phyloP scores from a whole-genome alignment of 2,888 invertebrate species.

The Cremastobaeus sp. region DNA sequence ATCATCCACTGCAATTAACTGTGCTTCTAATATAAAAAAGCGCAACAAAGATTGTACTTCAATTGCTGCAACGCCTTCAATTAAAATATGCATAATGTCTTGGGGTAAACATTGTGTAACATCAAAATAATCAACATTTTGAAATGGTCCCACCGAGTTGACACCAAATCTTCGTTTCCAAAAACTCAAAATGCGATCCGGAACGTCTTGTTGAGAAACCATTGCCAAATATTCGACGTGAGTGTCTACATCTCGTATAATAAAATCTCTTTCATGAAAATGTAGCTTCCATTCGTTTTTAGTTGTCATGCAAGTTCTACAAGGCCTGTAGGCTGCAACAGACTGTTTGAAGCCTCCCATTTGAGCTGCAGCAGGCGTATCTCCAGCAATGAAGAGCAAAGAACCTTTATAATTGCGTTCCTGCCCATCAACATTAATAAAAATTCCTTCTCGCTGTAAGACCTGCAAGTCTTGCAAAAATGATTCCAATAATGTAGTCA shows the following conservation, averaged over 20 bases:
- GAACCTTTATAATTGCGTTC: constrained; percentile 52
- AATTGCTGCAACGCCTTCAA: not conserved
- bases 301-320: constrained; percentile 48
- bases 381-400: constrained; percentile 55
- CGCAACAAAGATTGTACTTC: not conserved
- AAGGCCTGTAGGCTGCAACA: constrained; percentile 56
- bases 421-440: constrained; percentile 12
- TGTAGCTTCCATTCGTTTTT: constrained; percentile 4
- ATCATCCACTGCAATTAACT: constrained; percentile 47
- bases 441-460: constrained; percentile 46
- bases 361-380: constrained; percentile 58
- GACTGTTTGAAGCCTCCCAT: constrained; percentile 61
- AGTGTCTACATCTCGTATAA: not conserved
- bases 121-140: constrained; percentile 10
- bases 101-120: too few relatives aligned
- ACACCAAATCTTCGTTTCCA: constrained; percentile 33
- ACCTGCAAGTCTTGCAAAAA: constrained; percentile 46
- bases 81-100: too few relatives aligned
- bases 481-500: constrained; percentile 47
- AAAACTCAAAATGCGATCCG: not conserved
- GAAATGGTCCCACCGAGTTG: constrained; percentile 7
- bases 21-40: not conserved
- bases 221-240: constrained; percentile 25
- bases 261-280: constrained; percentile 17
- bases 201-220: not conserved